Evolutionary conservation across 2,113 vertebrate genomes (phyloP).

Genomic region (Rhea pennata): DNA sequence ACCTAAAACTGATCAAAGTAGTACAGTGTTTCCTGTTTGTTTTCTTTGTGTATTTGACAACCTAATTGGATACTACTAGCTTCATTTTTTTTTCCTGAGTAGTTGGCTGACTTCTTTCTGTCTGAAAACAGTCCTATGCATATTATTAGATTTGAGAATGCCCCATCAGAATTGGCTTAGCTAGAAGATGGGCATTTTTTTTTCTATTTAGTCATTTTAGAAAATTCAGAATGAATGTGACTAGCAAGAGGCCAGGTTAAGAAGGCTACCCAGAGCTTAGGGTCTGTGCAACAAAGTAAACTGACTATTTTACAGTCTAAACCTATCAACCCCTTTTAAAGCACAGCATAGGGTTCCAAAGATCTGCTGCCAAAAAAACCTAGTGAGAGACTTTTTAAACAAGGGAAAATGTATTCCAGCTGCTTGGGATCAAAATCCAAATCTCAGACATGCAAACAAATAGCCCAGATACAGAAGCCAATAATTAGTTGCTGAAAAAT

Average conservation of each 20-base stretch:
- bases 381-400: neutral
- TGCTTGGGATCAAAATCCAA: conserved; percentile 6
- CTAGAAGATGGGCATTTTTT: neutral
- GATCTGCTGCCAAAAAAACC: neutral
- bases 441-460: neutral
- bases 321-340: neutral
- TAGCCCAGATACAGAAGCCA: neutral
- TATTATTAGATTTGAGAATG: neutral
- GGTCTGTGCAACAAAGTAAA: neutral
- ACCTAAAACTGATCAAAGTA: neutral
- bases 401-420: neutral
- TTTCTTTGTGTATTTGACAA: neutral
- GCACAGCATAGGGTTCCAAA: neutral
- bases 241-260: neutral
- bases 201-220: neutral
- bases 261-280: neutral
- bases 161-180: neutral
- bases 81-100: neutral
- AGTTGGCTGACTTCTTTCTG: neutral
- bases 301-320: neutral
- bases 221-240: neutral
- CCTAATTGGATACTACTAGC: neutral
- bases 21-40: neutral
- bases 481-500: conserved; percentile 6
- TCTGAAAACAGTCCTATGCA: neutral